phyloP scores from a whole-genome alignment of 2,888 invertebrate species.

The Asteroscopus sphinx region DNA sequence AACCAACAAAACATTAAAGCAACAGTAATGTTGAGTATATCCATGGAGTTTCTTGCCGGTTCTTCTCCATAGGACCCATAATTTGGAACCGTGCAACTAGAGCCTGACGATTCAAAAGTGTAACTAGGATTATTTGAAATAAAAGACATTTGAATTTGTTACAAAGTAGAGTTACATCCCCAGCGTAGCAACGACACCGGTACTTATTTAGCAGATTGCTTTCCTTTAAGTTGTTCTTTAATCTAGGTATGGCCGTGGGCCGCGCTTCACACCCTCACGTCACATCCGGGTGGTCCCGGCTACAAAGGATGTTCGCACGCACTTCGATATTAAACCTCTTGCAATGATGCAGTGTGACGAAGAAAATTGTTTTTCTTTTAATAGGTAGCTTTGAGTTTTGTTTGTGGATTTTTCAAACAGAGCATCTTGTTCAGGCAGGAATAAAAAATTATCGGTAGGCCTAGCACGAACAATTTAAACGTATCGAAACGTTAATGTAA shows the following conservation, averaged over 20 bases:
- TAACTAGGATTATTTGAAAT: too few species aligned
- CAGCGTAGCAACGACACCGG: constrained; percentile 62
- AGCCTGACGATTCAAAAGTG: too few species aligned
- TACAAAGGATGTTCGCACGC: constrained; percentile 56
- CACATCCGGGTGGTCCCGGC: constrained; percentile 49
- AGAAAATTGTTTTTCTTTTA: constrained; percentile 26
- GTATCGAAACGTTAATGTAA: too few species aligned
- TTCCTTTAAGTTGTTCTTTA: constrained; percentile 89
- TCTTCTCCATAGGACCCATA: too few species aligned
- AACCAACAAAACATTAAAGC: neutral
- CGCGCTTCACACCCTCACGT: constrained; percentile 58
- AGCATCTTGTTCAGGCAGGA: neutral
- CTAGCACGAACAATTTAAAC: too few species aligned
- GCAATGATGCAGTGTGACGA: constrained; percentile 29
- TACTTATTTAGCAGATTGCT: constrained; percentile 90
- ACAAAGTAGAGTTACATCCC: constrained; percentile 74
- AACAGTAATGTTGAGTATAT: too few species aligned
- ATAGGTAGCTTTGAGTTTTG: constrained; percentile 17
- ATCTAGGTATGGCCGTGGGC: constrained; percentile 79
- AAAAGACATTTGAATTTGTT: too few species aligned
- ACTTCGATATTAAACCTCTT: constrained; percentile 51
- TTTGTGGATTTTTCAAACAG: constrained; percentile 1
- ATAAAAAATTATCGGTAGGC: neutral
- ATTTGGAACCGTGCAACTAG: too few species aligned
- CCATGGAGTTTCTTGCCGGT: too few species aligned